These are phyloP conservation scores for Gymnodraco acuticeps DNA, from an alignment of 2,797 vertebrate genomes.

Conservation along the genomic window DNA sequence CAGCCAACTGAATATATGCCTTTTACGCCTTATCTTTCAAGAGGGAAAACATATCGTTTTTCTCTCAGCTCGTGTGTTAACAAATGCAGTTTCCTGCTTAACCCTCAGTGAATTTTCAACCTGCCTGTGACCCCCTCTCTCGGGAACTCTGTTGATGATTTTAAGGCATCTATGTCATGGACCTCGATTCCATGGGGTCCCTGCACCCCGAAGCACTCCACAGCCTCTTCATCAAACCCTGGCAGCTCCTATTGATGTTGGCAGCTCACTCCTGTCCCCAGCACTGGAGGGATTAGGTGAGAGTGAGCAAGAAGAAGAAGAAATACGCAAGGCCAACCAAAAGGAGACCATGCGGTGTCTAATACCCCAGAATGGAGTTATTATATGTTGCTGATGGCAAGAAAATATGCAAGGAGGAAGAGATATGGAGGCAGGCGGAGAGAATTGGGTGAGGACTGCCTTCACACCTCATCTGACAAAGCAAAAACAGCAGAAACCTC, in stretches of 20 bases:
- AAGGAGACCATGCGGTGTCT: conserved; percentile 53
- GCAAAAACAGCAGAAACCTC: conserved; percentile 42
- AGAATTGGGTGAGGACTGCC: conserved; percentile 18
- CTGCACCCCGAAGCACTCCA: conserved; percentile 60
- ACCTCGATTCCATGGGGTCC: conserved; percentile 50
- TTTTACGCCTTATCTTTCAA: conserved; percentile 12
- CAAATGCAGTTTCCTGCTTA: conserved; percentile 42
- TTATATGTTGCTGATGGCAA: conserved; percentile 51
- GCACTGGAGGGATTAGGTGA: conserved; percentile 74
- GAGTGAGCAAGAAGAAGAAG: conserved; percentile 62
- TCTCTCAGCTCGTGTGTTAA: conserved; percentile 33
- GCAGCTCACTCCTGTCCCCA: conserved; percentile 60
- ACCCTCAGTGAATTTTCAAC: conserved; percentile 54
- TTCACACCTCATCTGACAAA: conserved; percentile 66
- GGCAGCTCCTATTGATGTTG: conserved; percentile 79
- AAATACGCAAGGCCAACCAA: conserved; percentile 37
- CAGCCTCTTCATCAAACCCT: conserved; percentile 74
- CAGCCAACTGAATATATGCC: conserved; percentile 8
- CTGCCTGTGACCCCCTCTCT: conserved; percentile 45
- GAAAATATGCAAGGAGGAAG: conserved; percentile 34
- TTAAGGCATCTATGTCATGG: conserved; percentile 48
- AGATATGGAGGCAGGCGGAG: conserved; percentile 41
- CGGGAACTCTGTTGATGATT: conserved; percentile 39
- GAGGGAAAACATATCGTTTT: conserved; percentile 5
- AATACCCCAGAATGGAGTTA: conserved; percentile 43